Conservation (phyloP, 2,797 vertebrate species). For the Philypnodon macrostomus region DNA sequence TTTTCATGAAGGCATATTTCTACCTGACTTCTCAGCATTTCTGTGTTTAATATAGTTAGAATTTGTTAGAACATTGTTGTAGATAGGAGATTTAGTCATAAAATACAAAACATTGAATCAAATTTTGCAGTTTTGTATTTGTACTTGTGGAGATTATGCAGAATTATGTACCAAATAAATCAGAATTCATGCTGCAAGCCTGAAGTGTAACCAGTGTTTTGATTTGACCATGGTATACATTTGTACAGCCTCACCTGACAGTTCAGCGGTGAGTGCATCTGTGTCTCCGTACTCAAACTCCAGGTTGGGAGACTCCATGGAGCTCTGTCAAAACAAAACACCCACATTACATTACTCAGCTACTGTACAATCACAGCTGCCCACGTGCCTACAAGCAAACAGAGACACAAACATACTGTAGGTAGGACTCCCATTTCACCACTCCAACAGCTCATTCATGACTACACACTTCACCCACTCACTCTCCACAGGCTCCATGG, state of each 20-base stretch:
- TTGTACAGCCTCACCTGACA: slow-evolving; percentile 81
- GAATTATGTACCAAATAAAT: too few species aligned
- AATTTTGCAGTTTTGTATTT: too few species aligned
- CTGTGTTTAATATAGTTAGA: too few species aligned
- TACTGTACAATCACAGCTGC: slow-evolving; percentile 18
- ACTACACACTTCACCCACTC: slow-evolving; percentile 25
- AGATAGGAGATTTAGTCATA: too few species aligned
- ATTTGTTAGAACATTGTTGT: too few species aligned
- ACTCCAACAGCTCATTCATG: slow-evolving; percentile 22
- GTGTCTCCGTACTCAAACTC: slow-evolving; percentile 92
- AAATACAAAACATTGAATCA: too few species aligned
- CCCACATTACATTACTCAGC: slow-evolving; percentile 7
- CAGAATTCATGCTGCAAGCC: too few species aligned
- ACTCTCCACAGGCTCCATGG: slow-evolving; percentile 19
- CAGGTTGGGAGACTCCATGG: slow-evolving; percentile 90
- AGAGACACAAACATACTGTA: slow-evolving; percentile 27
- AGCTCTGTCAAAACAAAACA: slow-evolving; percentile 76
- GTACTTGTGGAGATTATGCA: too few species aligned
- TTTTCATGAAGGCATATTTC: too few species aligned
- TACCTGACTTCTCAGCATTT: too few species aligned
- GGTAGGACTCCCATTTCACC: slow-evolving; percentile 11
- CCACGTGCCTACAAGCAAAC: slow-evolving; percentile 29
- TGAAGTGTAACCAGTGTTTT: too few species aligned
- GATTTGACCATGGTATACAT: too few species aligned
- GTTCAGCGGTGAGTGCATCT: slow-evolving; percentile 79